phyloP scores from a whole-genome alignment of 2,888 invertebrate species.

The Pilophorus perplexus region DNA sequence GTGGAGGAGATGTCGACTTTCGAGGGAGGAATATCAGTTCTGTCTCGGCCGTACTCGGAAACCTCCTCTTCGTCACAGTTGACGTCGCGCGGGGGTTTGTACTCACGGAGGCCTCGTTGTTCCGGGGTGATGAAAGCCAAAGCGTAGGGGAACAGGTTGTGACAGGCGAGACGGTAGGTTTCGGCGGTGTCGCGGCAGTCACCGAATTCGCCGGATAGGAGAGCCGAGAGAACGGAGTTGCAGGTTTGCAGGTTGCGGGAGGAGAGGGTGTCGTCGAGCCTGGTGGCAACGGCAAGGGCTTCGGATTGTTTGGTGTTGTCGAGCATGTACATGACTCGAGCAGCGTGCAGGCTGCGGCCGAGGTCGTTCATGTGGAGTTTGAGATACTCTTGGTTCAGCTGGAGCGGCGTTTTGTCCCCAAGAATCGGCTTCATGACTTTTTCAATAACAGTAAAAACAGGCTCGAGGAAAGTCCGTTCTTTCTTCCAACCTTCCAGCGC shows the following conservation, averaged over 20 bases:
- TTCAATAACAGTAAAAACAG: conserved; percentile 52
- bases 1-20: too few species aligned
- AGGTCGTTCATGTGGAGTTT: conserved; percentile 62
- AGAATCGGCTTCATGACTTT: conserved; percentile 54
- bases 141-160: conserved; percentile 73
- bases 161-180: conserved; percentile 70
- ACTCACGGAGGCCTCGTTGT: conserved; percentile 16
- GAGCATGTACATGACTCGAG: conserved; percentile 73
- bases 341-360: conserved; percentile 74
- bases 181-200: conserved; percentile 64
- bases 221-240: conserved; percentile 64
- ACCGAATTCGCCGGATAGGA: conserved; percentile 79
- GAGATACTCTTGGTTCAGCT: conserved; percentile 70
- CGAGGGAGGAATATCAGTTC: neutral
- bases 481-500: conserved; percentile 76
- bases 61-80: conserved; percentile 30
- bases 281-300: conserved; percentile 63
- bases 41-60: conserved; percentile 14
- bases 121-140: conserved; percentile 62
- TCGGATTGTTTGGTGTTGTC: conserved; percentile 65
- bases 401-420: conserved; percentile 59
- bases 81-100: conserved; percentile 3
- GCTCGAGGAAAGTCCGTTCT: conserved; percentile 64
- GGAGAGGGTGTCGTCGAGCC: conserved; percentile 50
- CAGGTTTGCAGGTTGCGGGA: conserved; percentile 36